Base-by-base conservation (phyloP, 1,140 invertebrate species). In the Drusus annulatus region DNA sequence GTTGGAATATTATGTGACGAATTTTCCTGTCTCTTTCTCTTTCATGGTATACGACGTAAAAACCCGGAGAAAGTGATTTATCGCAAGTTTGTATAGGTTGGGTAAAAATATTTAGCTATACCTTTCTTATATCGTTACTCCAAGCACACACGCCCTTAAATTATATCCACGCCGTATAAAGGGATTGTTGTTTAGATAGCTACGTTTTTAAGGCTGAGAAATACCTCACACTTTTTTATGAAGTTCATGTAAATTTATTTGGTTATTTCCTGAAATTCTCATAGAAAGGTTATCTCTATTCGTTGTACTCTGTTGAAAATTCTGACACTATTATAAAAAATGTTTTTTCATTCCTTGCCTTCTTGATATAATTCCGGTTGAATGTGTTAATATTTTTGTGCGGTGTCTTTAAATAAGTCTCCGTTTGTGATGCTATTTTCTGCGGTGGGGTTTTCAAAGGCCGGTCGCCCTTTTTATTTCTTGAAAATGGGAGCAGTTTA, bases 401-500 rank as follows among this genome's bases (percentile, higher is more conserved):
- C 17, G 56, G 56, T 60, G 56, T 19, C 23, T 23, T 60, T 7
- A 15, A 19, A 60, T 60, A 21, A 60, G 17, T 60, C 17, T 60
- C 16, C n/a, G 19, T 23, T 60, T 60, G 0, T 21, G 5, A 7
- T 19, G 17, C 7, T 7, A 16, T 56, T 56, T 56, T 54, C 7
- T 17, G 54, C 5, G 16, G n/a, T n/a, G 19, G n/a, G n/a, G n/a
- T n/a, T 21, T 21, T 56, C 3, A 60, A 60, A 60, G 56, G 19
- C 17, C 56, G 15, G 56, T 1, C 56, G 19, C 2, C 23, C 56
- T 10, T 60, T 23, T 21, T 21, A 21, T 60, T 45, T 45, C 28
- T 6, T 36, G 31, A 19, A 68, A 68, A n/a, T 5, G 15, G 63
- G 31, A 68, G 8, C 63, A 68, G 63, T 68, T 68, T 68, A 50